Base-by-base conservation (phyloP, 2,113 vertebrate species). In the Tapirus terrestris region DNA sequence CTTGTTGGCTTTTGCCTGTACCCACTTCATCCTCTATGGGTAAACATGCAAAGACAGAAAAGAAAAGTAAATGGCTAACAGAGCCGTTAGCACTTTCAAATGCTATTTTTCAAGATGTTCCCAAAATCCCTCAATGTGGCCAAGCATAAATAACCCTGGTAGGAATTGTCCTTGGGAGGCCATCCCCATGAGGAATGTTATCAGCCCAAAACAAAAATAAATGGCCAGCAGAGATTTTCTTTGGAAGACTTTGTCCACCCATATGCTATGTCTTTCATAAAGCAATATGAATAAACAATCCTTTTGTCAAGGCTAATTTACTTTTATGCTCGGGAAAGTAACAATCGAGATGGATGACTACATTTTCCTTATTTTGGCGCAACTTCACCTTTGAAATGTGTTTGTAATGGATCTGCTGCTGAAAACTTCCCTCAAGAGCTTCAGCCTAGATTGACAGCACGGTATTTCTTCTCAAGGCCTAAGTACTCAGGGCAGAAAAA, bases 221-320 rank as follows among this genome's bases (percentile, higher is more conserved):
- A 76, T 45, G 43, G 43, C 82, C 18, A 21, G n/a, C 20, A 27
- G 45, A 83, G 14, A 79, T 88, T 97, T 65, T 96, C 39, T 96
- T 45, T n/a, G 12, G 31, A 97, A 79, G 61, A 23, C 80, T 92
- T 53, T 60, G 31, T 68, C 58, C 43, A 43, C 6, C 91, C 45
- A 3, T 1, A 5, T 60, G 91, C 94, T 39, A 13, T 56, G 33
- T 43, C 80, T 95, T 60, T 81, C 90, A 94, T 96, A 97, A 94
- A 88, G 51, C 85, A 93, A 90, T 58, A 73, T 94, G 83, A 97
- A 98, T 94, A 97, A 85, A 67, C 96, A 91, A 85, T 96, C 97
- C 53, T 97, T 95, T 96, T 1, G 0, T 89, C 93, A 96, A 77
- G 65, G 82, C 91, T 97, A 85, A 98, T 97, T 98, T 98, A 89